These are phyloP conservation scores for Automeris io DNA, from an alignment of 2,888 invertebrate genomes.

Conservation along the genomic window DNA sequence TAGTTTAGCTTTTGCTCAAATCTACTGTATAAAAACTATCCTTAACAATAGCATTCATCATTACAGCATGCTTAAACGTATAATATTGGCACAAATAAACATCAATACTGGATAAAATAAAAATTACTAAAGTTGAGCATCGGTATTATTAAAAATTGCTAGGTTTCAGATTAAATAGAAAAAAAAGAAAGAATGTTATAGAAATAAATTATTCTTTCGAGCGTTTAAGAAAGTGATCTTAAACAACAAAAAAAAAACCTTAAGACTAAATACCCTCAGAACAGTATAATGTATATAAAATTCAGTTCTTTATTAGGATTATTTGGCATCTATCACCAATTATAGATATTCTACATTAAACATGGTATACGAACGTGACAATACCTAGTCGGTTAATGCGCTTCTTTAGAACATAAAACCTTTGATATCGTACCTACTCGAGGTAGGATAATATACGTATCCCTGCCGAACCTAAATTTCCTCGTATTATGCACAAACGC, in stretches of 20 bases:
- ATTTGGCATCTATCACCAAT: constrained; percentile 76
- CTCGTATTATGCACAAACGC: constrained; percentile 56
- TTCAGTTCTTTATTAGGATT: constrained; percentile 77
- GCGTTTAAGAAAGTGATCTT: constrained; percentile 28
- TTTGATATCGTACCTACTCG: constrained; percentile 34
- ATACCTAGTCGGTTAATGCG: constrained; percentile 65
- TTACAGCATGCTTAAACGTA: constrained; percentile 50
- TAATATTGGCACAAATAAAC: constrained; percentile 72
- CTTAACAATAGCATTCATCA: constrained; percentile 24
- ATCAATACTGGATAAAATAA: constrained; percentile 39
- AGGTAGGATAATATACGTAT: constrained; percentile 40
- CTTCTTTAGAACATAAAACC: constrained; percentile 56
- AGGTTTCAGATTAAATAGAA: constrained; percentile 9
- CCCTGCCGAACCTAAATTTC: constrained; percentile 73
- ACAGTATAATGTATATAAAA: constrained; percentile 75
- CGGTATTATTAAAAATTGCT: not conserved
- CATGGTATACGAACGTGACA: constrained; percentile 71
- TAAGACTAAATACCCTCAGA: constrained; percentile 73
- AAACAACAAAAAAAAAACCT: constrained; percentile 63
- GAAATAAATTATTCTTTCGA: constrained; percentile 4
- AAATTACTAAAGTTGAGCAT: constrained; percentile 41
- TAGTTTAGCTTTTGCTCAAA: constrained; percentile 37
- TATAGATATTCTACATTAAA: constrained; percentile 64
- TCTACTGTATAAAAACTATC: constrained; percentile 42
- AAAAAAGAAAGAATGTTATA: constrained; percentile 16